Conservation (phyloP, 1,140 invertebrate species). For the Pogonus chalceus region DNA sequence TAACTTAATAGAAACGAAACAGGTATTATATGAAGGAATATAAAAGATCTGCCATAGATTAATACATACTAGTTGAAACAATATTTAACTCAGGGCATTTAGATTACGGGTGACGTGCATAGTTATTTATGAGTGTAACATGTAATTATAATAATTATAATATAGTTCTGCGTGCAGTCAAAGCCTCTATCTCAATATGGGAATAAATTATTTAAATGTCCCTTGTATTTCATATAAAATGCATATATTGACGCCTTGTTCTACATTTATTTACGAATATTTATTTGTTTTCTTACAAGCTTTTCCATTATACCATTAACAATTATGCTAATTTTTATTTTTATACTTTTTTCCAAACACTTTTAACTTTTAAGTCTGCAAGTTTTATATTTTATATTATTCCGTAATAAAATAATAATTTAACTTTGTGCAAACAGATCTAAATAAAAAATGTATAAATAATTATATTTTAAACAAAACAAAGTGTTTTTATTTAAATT, state of each 20-base stretch:
- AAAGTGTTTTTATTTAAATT: too few species aligned
- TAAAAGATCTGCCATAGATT: conserved; percentile 5
- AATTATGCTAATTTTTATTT: too few species aligned
- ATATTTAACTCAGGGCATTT: conserved; percentile 6
- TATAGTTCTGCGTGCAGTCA: conserved; percentile 5
- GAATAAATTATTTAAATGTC: conserved; percentile 7
- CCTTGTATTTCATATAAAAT: neutral
- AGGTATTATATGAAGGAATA: too few species aligned
- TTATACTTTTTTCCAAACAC: neutral
- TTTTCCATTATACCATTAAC: too few species aligned
- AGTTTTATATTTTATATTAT: too few species aligned
- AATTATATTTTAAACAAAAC: too few species aligned
- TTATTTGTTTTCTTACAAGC: too few species aligned
- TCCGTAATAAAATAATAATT: too few species aligned
- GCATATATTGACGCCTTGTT: neutral
- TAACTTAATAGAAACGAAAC: too few species aligned
- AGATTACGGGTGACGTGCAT: neutral
- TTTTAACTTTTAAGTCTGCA: too few species aligned
- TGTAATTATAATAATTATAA: conserved; percentile 7
- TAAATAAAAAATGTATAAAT: too few species aligned
- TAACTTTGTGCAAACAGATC: too few species aligned
- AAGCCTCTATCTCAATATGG: neutral
- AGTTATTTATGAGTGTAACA: conserved; percentile 5
- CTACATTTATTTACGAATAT: neutral
- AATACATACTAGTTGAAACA: conserved; percentile 2